Evolutionary conservation across 1,140 invertebrate genomes (phyloP).

Genomic region (Eufriesea mexicana): DNA sequence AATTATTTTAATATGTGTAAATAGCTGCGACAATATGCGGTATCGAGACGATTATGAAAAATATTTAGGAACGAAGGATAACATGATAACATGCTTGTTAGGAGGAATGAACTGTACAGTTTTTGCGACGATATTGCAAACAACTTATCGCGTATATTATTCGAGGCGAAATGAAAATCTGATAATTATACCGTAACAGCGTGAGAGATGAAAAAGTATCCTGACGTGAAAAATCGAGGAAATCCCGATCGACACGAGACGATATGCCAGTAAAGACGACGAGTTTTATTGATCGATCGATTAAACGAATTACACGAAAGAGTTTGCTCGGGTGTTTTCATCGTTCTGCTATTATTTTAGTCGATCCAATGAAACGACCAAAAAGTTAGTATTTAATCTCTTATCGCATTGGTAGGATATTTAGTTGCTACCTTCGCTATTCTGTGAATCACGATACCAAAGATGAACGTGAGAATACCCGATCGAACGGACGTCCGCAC

Average conservation of each 20-base stretch:
- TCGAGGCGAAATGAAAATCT: neutral
- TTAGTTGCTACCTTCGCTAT: neutral
- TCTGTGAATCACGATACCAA: slow-evolving; percentile 11
- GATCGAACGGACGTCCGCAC: neutral
- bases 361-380: neutral
- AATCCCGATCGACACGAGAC: neutral
- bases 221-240: no score
- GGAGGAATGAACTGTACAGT: neutral
- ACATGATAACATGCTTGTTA: neutral
- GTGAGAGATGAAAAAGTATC: neutral
- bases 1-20: slow-evolving; percentile 56
- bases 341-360: neutral
- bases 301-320: neutral
- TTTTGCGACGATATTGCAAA: neutral
- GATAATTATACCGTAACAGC: neutral
- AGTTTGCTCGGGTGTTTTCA: neutral
- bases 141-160: neutral
- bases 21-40: slow-evolving; percentile 47
- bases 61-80: neutral
- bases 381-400: neutral
- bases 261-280: neutral
- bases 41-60: slow-evolving; percentile 14
- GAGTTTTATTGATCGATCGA: neutral
- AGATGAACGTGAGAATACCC: neutral
- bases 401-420: neutral